Base-by-base conservation (phyloP, 37 sponge, comb jelly and placozoan species). In the Tethya wilhelma region DNA sequence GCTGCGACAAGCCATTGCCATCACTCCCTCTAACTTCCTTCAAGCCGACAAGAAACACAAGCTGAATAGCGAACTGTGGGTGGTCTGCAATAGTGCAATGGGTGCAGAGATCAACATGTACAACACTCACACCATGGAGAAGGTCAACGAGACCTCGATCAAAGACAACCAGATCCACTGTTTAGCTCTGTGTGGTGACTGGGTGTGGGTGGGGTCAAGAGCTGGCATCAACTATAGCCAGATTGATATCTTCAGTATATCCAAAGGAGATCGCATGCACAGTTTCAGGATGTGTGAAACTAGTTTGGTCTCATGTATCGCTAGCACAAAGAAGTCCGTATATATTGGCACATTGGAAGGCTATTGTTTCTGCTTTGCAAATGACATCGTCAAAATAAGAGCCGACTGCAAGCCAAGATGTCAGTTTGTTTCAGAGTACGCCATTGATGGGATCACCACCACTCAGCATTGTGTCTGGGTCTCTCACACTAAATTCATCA, bases 311-410 rank as follows among this genome's bases (percentile, higher is more conserved):
- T 81, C 86, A 19, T 85, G 86, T 25, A 80, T 90, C 37, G 71
- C 91, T 14, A 23, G 44, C 46, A 55, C 80, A 29, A 56, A 90
- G 0, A 70, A 64, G 19, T 20, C 55, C 25, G 82, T 90, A 56
- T 90, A 78, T 73, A 28, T 85, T 19, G 91, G 91, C 14, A 90
- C 91, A 26, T 59, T 81, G 58, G 86, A 90, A 38, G 91, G 91
- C 3, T 90, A 77, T 53, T 67, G 75, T 30, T 81, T 90, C 44
- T 38, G 62, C 23, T 90, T 85, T 34, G 31, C 32, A 12, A 39
- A 56, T 2, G 59, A 75, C 44, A 41, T 66, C 19, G 46, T 32
- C 4, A 40, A 53, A 31, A 44, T 76, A 2, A 43, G 46, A 25
- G 39, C 58, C 20, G 67, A 70, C 29, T 8, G 20, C 41, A 75